These are phyloP conservation scores for Xyliphius kryptos DNA, from an alignment of 2,113 vertebrate genomes.

Conservation along the genomic window DNA sequence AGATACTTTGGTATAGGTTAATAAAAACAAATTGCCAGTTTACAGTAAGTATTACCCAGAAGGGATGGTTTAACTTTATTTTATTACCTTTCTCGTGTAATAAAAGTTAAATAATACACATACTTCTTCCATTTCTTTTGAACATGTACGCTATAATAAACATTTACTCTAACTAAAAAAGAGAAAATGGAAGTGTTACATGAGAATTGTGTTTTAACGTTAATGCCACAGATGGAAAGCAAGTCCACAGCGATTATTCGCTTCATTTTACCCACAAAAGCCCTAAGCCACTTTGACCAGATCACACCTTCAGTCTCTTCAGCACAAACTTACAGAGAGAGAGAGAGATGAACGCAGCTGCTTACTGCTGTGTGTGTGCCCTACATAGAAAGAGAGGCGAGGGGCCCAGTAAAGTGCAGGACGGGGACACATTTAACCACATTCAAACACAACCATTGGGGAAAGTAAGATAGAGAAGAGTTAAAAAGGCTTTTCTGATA, in stretches of 20 bases:
- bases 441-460: conserved; percentile 6
- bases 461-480: no score
- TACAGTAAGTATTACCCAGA: no score
- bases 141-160: neutral
- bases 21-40: no score
- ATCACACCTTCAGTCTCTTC: conserved; percentile 32
- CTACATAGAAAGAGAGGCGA: conserved; percentile 31
- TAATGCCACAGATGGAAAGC: conserved; percentile 35
- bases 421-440: conserved; percentile 24
- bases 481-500: no score
- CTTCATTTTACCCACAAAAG: conserved; percentile 16
- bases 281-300: conserved; percentile 55
- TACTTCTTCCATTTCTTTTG: no score
- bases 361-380: conserved; percentile 2
- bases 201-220: conserved; percentile 20
- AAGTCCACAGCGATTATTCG: conserved; percentile 9
- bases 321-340: conserved; percentile 23
- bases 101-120: no score
- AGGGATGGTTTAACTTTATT: no score
- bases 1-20: no score
- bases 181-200: neutral
- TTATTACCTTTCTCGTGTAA: no score
- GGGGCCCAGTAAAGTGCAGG: conserved; percentile 20
- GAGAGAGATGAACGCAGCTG: neutral
- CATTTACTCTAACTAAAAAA: neutral